These are phyloP conservation scores for Campoplex capitator DNA, from an alignment of 2,888 invertebrate species.

Conservation along the genomic window DNA sequence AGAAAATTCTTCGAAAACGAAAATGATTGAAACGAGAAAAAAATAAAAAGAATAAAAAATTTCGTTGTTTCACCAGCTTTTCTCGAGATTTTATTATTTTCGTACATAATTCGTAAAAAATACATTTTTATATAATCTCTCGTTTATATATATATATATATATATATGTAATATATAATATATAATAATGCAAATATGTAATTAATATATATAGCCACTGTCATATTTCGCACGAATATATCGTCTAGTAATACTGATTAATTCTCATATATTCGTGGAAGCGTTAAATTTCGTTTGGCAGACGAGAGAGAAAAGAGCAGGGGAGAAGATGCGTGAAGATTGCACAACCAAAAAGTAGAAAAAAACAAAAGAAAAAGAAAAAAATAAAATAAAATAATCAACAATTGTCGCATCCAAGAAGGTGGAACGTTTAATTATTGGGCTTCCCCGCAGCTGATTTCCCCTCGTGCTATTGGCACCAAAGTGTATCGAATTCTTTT, in stretches of 20 bases:
- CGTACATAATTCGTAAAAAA: slow-evolving; percentile 64
- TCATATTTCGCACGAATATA: slow-evolving; percentile 34
- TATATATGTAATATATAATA: no score
- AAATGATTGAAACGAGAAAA: not conserved
- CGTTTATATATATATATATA: not conserved
- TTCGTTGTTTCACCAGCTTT: slow-evolving; percentile 41
- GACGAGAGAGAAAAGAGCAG: not conserved
- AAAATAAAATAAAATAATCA: not conserved
- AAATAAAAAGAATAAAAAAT: not conserved
- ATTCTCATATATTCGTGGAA: slow-evolving; percentile 47
- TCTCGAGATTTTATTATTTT: slow-evolving; percentile 10
- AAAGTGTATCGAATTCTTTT: not conserved
- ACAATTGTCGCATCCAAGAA: no score
- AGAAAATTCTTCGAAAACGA: not conserved
- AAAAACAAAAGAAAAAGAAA: not conserved
- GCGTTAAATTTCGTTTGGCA: slow-evolving; percentile 2
- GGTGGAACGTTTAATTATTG: no score
- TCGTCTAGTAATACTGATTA: slow-evolving; percentile 65
- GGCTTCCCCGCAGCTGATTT: not conserved
- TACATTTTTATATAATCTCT: slow-evolving; percentile 37
- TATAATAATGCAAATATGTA: slow-evolving; percentile 22
- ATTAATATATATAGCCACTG: slow-evolving; percentile 5
- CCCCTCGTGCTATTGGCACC: not conserved
- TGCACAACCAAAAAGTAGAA: no score
- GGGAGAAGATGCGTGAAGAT: not conserved